Conservation (phyloP, 2,113 vertebrate species). For the Grammomys surdaster region DNA sequence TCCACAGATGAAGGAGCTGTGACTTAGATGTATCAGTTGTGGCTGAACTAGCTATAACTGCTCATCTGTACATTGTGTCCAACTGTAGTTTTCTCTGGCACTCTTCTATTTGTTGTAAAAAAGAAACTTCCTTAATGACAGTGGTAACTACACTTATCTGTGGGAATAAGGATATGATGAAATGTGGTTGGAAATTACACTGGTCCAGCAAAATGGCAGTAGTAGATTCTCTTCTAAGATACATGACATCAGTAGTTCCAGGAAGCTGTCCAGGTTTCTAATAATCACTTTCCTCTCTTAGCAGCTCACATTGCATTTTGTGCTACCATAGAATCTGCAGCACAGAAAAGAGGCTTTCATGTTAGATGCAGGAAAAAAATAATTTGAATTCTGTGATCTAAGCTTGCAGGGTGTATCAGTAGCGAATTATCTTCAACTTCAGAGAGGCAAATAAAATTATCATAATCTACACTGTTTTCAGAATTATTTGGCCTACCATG, state of each 20-base stretch:
- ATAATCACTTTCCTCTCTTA: background rate
- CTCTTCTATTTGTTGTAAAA: background rate
- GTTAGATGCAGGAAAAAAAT: background rate
- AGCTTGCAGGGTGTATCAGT: background rate
- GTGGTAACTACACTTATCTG: background rate
- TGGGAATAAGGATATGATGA: background rate
- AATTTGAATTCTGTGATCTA: background rate
- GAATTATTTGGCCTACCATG: background rate
- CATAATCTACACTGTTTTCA: background rate
- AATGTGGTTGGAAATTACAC: background rate
- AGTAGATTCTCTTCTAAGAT: background rate
- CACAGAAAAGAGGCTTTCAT: background rate
- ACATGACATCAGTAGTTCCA: background rate
- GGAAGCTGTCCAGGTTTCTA: background rate
- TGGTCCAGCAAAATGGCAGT: background rate
- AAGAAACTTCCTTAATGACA: background rate
- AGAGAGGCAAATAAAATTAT: background rate
- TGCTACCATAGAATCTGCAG: background rate
- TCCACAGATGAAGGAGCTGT: background rate
- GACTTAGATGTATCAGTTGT: background rate
- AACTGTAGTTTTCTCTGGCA: background rate
- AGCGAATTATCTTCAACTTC: background rate
- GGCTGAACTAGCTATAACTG: background rate
- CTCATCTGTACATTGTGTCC: background rate
- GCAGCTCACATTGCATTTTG: background rate